Evolutionary conservation across 2,888 invertebrate genomes (phyloP).

Genomic region (Dexiosoma caninum): DNA sequence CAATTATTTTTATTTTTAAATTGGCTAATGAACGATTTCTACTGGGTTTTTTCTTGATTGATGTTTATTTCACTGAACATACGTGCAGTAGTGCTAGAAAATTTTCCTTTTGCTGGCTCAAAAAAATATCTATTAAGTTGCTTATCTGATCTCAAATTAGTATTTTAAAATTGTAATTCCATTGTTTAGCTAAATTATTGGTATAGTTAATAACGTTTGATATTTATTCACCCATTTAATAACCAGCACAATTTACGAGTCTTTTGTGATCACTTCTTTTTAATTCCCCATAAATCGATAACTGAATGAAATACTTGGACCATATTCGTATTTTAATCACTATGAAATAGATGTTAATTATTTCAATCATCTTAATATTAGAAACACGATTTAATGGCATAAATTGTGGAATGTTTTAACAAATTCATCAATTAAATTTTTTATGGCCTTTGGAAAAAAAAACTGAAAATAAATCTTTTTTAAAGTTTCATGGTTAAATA

Average conservation of each 20-base stretch:
- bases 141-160: not conserved
- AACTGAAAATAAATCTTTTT: not conserved
- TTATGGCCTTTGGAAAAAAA: not conserved
- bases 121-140: too few relatives aligned
- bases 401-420: not conserved
- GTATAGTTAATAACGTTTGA: too few relatives aligned
- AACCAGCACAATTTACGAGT: not conserved
- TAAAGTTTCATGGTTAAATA: not conserved
- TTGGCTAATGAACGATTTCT: too few relatives aligned
- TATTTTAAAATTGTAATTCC: constrained; percentile 20
- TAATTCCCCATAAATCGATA: not conserved
- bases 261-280: not conserved
- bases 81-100: too few relatives aligned
- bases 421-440: not conserved
- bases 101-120: too few relatives aligned
- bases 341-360: not conserved
- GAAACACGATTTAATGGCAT: not conserved
- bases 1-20: too few relatives aligned
- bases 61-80: too few relatives aligned
- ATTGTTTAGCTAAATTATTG: constrained; percentile 16
- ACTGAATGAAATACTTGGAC: not conserved
- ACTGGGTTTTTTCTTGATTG: too few relatives aligned
- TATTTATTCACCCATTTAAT: too few relatives aligned
- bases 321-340: not conserved
- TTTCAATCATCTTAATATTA: not conserved